A percentile compares a stretch with the other conserved stretches of the same genome.
These are phyloP conservation scores for Sipunculus nudus DNA, from an alignment of 2,888 invertebrate genomes.

Conservation along the genomic window DNA sequence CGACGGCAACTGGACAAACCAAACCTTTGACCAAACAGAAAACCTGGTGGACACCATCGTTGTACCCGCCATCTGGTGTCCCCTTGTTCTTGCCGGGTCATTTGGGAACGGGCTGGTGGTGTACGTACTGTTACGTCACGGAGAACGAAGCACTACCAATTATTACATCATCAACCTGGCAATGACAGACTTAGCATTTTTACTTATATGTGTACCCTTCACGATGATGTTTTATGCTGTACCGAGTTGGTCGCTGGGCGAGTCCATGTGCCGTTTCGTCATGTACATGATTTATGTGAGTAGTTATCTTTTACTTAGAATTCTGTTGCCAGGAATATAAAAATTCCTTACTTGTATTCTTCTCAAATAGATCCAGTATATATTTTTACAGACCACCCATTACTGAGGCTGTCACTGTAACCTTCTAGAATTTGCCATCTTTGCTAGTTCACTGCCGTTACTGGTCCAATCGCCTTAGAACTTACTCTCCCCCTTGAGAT, in stretches of 20 bases:
- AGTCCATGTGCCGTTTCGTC: constrained; percentile 54
- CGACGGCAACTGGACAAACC: too few relatives aligned
- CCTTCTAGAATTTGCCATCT: too few relatives aligned
- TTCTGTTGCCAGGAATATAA: background rate
- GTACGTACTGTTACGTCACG: constrained; percentile 52
- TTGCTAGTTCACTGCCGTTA: too few relatives aligned
- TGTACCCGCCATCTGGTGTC: constrained; percentile 49
- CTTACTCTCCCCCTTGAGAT: too few relatives aligned
- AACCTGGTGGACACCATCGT: too few relatives aligned
- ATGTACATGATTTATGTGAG: constrained; percentile 59
- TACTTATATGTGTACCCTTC: constrained; percentile 52
- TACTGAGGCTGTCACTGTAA: too few relatives aligned
- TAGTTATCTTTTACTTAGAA: constrained; percentile 14
- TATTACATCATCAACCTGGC: constrained; percentile 60
- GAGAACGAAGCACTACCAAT: constrained; percentile 54
- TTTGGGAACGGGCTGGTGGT: constrained; percentile 56
- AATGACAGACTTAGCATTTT: constrained; percentile 58
- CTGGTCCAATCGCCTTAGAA: too few relatives aligned
- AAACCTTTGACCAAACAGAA: too few relatives aligned
- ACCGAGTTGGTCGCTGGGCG: constrained; percentile 52
- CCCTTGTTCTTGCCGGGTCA: constrained; percentile 48
- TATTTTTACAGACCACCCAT: too few relatives aligned
- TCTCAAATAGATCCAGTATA: too few relatives aligned
- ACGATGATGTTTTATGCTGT: constrained; percentile 50
- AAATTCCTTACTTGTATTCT: background rate